These are phyloP conservation scores for Sympetrum striolatum DNA, from an alignment of 2,888 invertebrate genomes.

Conservation along the genomic window DNA sequence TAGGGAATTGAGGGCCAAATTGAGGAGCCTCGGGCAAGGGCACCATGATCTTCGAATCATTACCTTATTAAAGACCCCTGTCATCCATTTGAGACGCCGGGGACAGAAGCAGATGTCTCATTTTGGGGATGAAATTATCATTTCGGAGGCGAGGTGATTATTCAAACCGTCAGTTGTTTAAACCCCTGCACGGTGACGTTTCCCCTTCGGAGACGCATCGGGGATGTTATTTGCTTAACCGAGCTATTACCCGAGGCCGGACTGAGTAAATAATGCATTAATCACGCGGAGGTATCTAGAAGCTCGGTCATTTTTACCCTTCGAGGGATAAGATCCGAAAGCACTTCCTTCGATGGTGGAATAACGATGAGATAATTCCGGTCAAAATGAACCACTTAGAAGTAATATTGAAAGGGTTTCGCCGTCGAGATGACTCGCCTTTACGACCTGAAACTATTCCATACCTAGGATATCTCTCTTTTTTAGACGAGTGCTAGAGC, in stretches of 20 bases:
- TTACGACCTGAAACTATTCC: background rate
- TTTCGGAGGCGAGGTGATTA: background rate
- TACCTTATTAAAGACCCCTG: background rate
- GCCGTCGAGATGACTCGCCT: background rate
- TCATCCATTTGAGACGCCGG: background rate
- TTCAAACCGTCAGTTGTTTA: background rate
- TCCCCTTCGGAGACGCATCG: background rate
- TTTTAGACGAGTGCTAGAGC: no score
- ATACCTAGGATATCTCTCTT: no score
- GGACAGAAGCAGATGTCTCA: conserved; percentile 16
- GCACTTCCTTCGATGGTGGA: background rate
- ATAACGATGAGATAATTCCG: background rate
- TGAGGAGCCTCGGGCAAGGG: background rate
- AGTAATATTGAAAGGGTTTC: background rate
- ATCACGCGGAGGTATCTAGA: background rate
- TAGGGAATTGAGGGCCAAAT: background rate
- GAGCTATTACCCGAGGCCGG: background rate
- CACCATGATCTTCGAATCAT: background rate
- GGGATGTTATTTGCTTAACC: background rate
- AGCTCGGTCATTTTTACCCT: background rate
- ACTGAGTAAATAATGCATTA: background rate
- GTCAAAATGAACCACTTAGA: background rate
- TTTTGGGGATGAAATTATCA: background rate
- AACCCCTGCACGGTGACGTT: background rate
- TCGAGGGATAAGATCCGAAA: background rate